Evolutionary conservation across 2,888 invertebrate genomes (phyloP), one percentile per base, ranked within the genome.

Genomic region (Dascillus cervinus): DNA sequence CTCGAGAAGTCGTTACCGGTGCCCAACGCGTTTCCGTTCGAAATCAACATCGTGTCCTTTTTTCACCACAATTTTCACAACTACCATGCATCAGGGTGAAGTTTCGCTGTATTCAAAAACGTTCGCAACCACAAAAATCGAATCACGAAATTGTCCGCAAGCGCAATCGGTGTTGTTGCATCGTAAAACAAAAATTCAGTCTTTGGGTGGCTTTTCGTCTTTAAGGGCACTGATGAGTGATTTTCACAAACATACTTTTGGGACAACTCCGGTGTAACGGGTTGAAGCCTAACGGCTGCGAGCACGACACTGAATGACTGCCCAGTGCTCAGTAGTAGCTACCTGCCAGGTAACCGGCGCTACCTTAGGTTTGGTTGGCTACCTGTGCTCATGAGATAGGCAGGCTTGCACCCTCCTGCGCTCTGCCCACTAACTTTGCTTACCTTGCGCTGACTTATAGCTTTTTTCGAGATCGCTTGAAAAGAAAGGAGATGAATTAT

Each of bases 21-120:
- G 64, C 72, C 70, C 60, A 71, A 68, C 65, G 71, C 67, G 67
- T 69, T 66, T 67, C 73, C 75, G 56, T 58, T 75, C 58, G 75
- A 75, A 68, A 77, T 76, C 71, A 77, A 73, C 77, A 77, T 77
- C 50, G 58, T 58, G 60, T 13, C 27, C n/a, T 21, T 28, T 22
- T 6, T 6, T 17, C 17, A 6, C 8, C 17, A 17, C 17, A 8
- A 6, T 17, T 6, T 6, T 17, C 8, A 17, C 17, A 8, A 17
- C 4, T 17, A 17, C 8, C 17, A 17, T 17, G 17, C 8, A n/a
- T n/a, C n/a, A n/a, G n/a, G n/a, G n/a, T n/a, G n/a, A n/a, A n/a
- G n/a, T n/a, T n/a, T n/a, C n/a, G n/a, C n/a, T n/a, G n/a, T n/a
- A n/a, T n/a, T n/a, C n/a, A n/a, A n/a, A n/a, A n/a, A n/a, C n/a